Percentiles rank a stretch among this genome's conserved stretches.
phyloP scores from a whole-genome alignment of 1,140 invertebrate genomes.

The Musca vetustissima region DNA sequence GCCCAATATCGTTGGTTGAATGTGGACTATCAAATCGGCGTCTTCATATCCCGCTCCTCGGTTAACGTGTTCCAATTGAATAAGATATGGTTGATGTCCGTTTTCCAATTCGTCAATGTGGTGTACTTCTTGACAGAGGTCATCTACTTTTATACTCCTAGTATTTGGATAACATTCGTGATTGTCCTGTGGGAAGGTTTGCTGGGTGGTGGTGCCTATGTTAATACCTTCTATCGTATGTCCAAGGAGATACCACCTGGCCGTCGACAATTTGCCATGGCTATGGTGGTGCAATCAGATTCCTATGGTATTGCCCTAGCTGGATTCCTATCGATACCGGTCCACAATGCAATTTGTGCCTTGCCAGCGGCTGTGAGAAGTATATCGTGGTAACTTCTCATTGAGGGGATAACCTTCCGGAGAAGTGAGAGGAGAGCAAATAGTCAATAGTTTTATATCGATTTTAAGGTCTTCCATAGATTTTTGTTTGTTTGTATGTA shows the following conservation, averaged over 20 bases:
- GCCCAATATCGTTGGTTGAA: constrained; percentile 83
- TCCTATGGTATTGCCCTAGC: constrained; percentile 74
- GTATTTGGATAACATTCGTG: constrained; percentile 72
- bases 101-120: constrained; percentile 76
- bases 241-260: constrained; percentile 66
- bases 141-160: constrained; percentile 71
- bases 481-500: no score
- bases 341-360: constrained; percentile 73
- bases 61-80: constrained; percentile 73
- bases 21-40: constrained; percentile 85
- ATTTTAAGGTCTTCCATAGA: no score
- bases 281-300: constrained; percentile 72
- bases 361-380: constrained; percentile 55
- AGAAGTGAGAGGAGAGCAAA: no score
- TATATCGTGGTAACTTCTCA: constrained; percentile 38
- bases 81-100: constrained; percentile 73
- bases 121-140: constrained; percentile 68
- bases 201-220: constrained; percentile 80
- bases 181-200: constrained; percentile 82
- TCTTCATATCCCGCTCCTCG: constrained; percentile 84
- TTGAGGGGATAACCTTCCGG: no score
- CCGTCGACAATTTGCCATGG: constrained; percentile 66
- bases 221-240: constrained; percentile 83
- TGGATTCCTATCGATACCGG: constrained; percentile 71
- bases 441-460: no score